phyloP scores from a whole-genome alignment of 2,113 vertebrate species.

The Paracanthobrama guichenoti region DNA sequence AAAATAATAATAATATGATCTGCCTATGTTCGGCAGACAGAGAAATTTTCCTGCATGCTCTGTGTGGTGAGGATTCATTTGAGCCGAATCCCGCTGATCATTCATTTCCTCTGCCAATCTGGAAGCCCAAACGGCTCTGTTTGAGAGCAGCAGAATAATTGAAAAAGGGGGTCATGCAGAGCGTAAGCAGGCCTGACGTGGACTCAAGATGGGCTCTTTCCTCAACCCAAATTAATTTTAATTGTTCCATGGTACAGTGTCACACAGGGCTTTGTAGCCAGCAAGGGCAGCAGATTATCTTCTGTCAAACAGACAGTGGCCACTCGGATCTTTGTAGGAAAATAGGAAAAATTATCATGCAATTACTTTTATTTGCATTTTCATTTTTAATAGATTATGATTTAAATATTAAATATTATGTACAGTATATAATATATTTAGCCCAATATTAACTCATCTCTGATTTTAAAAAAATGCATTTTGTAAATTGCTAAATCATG shows the following conservation, averaged over 20 bases:
- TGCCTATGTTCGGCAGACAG: constrained; percentile 14
- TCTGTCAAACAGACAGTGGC: not conserved
- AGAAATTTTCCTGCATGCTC: constrained; percentile 22
- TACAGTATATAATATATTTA: too few relatives aligned
- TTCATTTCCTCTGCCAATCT: constrained; percentile 68
- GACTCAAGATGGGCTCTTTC: constrained; percentile 57
- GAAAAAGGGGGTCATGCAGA: constrained; percentile 63
- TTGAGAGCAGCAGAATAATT: constrained; percentile 57
- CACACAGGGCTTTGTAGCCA: constrained; percentile 29
- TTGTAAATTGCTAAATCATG: not conserved
- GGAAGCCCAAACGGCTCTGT: constrained; percentile 41
- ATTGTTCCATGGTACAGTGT: constrained; percentile 59
- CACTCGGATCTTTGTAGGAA: not conserved
- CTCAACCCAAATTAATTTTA: constrained; percentile 61
- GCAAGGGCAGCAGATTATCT: constrained; percentile 46
- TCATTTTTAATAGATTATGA: not conserved
- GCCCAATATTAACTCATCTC: not conserved
- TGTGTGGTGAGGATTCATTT: constrained; percentile 55
- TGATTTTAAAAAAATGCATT: not conserved
- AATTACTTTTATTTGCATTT: not conserved
- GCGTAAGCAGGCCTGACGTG: constrained; percentile 64
- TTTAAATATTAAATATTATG: too few relatives aligned
- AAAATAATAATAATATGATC: not conserved
- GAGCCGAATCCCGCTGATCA: constrained; percentile 53
- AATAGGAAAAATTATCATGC: not conserved